phyloP scores from a whole-genome alignment of 1,140 invertebrate genomes.

The Parapsyche elsis region DNA sequence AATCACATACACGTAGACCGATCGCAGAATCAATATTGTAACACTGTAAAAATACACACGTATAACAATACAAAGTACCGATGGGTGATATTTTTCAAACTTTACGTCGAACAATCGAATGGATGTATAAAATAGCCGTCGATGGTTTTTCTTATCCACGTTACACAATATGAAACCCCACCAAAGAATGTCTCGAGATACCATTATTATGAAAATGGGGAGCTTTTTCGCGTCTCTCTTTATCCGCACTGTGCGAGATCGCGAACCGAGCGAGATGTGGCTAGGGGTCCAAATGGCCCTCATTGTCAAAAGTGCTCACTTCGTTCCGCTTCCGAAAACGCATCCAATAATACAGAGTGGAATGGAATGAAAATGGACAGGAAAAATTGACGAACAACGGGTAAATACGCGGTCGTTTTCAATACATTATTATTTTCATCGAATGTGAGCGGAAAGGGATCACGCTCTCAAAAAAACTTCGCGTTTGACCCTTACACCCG shows the following conservation, averaged over 20 bases:
- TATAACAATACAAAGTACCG: no score
- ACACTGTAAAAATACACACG: no score
- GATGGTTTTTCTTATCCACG: neutral
- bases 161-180: neutral
- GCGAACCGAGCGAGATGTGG: neutral
- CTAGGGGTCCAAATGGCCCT: conserved; percentile 5
- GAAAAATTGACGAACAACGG: conserved; percentile 26
- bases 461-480: no score
- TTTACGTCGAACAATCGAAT: conserved; percentile 21
- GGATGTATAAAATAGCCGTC: conserved; percentile 28
- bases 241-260: neutral
- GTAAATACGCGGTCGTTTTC: conserved; percentile 13
- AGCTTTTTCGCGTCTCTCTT: neutral
- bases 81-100: neutral
- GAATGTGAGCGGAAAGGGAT: no score
- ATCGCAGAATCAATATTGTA: no score
- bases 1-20: no score
- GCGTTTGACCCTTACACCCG: no score
- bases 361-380: conserved; percentile 28
- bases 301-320: conserved; percentile 21
- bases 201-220: conserved; percentile 13
- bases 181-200: neutral
- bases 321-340: conserved; percentile 26
- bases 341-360: conserved; percentile 29
- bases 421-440: no score